phyloP scores from a whole-genome alignment of 2,888 invertebrate genomes.

The Thelaira solivaga region DNA sequence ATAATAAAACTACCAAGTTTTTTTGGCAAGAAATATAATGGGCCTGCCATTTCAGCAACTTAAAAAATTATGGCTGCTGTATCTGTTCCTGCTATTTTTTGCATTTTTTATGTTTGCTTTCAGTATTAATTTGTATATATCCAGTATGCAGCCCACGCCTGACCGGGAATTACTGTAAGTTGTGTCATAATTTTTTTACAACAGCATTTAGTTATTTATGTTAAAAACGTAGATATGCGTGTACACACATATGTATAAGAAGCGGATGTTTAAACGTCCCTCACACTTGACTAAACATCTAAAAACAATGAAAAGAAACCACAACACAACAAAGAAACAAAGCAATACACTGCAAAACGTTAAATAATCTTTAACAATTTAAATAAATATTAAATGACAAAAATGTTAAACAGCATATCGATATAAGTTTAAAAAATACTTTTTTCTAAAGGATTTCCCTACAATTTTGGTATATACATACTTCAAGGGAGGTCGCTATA shows the following conservation, averaged over 20 bases:
- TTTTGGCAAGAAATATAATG: conserved; percentile 66
- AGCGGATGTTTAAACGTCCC: conserved; percentile 41
- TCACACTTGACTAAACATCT: conserved; percentile 55
- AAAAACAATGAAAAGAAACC: conserved; percentile 27
- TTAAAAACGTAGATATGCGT: neutral
- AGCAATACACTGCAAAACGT: conserved; percentile 40
- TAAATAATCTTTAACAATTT: neutral
- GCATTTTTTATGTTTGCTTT: conserved; percentile 77
- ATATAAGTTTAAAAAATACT: too few relatives aligned
- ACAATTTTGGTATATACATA: too few relatives aligned
- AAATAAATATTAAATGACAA: too few relatives aligned
- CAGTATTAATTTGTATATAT: conserved; percentile 76
- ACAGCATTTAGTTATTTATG: neutral
- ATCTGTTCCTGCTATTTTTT: conserved; percentile 75
- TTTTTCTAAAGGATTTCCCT: too few relatives aligned
- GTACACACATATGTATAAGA: neutral
- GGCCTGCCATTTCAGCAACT: conserved; percentile 75
- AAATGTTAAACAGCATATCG: too few relatives aligned
- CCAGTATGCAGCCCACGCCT: conserved; percentile 69
- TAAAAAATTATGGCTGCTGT: conserved; percentile 75
- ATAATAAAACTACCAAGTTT: conserved; percentile 44
- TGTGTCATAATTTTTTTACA: conserved; percentile 5
- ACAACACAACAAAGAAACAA: too few relatives aligned
- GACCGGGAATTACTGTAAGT: conserved; percentile 61
- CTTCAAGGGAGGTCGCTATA: too few relatives aligned